Conservation (phyloP, 2,113 vertebrate genomes). For the Gallinago jamesoni region DNA sequence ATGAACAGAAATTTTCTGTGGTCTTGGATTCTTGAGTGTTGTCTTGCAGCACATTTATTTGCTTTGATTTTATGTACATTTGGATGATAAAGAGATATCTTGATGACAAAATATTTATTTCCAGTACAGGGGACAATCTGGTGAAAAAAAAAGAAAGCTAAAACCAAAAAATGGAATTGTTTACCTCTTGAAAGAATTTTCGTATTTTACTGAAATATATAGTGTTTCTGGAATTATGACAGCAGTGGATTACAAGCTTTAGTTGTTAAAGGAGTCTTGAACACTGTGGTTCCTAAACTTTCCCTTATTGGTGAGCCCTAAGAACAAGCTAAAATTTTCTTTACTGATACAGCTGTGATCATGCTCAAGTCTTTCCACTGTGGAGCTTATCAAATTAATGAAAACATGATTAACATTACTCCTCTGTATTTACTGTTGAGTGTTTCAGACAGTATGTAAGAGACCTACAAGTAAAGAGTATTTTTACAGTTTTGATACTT, state of each 20-base stretch:
- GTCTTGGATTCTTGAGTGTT: rapidly evolving
- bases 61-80: neutral
- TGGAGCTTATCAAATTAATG: neutral
- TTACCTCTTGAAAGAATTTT: neutral
- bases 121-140: neutral
- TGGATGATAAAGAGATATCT: neutral
- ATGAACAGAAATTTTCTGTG: neutral
- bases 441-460: neutral
- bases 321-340: neutral
- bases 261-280: neutral
- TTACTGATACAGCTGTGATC: neutral
- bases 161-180: neutral
- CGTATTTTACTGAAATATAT: neutral
- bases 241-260: neutral
- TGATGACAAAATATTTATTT: neutral
- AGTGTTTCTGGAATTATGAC: neutral
- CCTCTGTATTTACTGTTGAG: neutral
- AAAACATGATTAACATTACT: neutral
- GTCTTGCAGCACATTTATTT: neutral
- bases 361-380: neutral
- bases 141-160: neutral
- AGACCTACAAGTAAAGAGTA: neutral
- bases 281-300: neutral
- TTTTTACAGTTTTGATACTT: neutral
- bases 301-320: neutral